Percentiles rank a stretch among this genome's conserved stretches.
phyloP scores from a whole-genome alignment of 2,888 invertebrate genomes.

The Agonopterix alstromeriana region DNA sequence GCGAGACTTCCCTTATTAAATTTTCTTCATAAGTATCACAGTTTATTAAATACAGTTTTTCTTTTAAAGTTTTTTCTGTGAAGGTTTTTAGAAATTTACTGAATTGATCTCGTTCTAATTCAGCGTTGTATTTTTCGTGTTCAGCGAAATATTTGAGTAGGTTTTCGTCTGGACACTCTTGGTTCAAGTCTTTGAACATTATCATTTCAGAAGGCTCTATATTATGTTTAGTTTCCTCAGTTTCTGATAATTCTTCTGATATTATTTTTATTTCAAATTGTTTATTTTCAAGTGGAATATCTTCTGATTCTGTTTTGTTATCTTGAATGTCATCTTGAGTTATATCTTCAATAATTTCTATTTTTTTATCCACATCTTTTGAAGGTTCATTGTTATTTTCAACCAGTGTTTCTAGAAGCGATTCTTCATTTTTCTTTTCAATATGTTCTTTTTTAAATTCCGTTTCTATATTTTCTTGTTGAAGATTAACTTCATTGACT shows the following conservation, averaged over 20 bases:
- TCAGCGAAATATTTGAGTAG: conserved; percentile 49
- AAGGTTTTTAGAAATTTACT: conserved; percentile 41
- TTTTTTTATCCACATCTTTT: not conserved
- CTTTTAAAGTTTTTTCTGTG: conserved; percentile 19
- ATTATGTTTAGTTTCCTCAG: not conserved
- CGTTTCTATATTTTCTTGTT: not conserved
- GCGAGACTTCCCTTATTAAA: conserved; percentile 43
- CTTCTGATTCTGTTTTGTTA: conserved; percentile 6
- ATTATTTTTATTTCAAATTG: conserved; percentile 48
- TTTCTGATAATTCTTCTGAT: conserved; percentile 32
- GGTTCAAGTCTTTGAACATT: not conserved
- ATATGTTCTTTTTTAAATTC: not conserved
- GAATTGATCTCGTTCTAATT: conserved; percentile 45
- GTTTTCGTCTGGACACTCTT: conserved; percentile 19
- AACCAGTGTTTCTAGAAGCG: not conserved
- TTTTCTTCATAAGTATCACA: conserved; percentile 58
- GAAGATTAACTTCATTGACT: not conserved
- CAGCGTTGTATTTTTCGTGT: conserved; percentile 51
- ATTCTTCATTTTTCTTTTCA: not conserved
- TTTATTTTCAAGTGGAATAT: conserved; percentile 9
- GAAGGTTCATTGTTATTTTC: not conserved
- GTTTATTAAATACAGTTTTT: conserved; percentile 53
- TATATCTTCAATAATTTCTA: not conserved
- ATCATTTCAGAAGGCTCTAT: too few relatives aligned
- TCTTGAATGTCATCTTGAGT: conserved; percentile 2